Base-by-base conservation (phyloP, 2,797 vertebrate genomes). In the Eulemur albifrons region DNA sequence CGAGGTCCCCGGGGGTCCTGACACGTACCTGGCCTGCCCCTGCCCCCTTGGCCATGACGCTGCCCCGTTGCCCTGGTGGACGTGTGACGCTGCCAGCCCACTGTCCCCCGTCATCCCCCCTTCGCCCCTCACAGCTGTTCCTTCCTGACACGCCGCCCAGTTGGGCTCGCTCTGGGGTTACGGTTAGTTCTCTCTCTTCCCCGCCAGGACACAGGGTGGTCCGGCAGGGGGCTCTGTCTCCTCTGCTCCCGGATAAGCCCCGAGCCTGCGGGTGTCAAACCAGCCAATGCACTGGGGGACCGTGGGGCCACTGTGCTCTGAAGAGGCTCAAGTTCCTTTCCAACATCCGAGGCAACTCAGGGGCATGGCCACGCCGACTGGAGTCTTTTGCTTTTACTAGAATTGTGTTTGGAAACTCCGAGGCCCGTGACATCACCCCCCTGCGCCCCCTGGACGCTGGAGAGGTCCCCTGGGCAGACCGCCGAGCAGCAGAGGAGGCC, bases 331-430 rank as follows among this genome's bases (percentile, higher is more conserved):
- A 61, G 38, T 52, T 79, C n/a, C 54, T 2, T 12, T 9, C n/a
- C 35, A 38, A 61, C 45, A 54, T 12, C 38, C 10, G 4, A 30
- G 70, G 18, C 35, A 76, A 50, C 54, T n/a, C 52, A 23, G n/a
- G 57, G 7, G 2, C 23, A 23, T 5, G 14, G 52, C 4, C 21
- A 40, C 7, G 6, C 14, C 1, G 5, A 9, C 48, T n/a, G 1
- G 3, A 48, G 25, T 32, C 38, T 23, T 50, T 12, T 21, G 50
- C 7, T 27, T 35, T 43, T 30, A 23, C 40, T 48, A 35, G 25
- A 45, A 57, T 25, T n/a, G 23, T 27, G 12, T n/a, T n/a, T 52
- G 57, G 48, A 21, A 83, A 76, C 9, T 45, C 10, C 32, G 40
- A n/a, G 9, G 4, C 27, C n/a, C 45, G 15, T 23, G 5, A 67